A percentile compares a stretch with the other conserved stretches of the same genome.
Evolutionary conservation across 2,797 vertebrate genomes (phyloP).

Genomic region (Sebastes vulpes): DNA sequence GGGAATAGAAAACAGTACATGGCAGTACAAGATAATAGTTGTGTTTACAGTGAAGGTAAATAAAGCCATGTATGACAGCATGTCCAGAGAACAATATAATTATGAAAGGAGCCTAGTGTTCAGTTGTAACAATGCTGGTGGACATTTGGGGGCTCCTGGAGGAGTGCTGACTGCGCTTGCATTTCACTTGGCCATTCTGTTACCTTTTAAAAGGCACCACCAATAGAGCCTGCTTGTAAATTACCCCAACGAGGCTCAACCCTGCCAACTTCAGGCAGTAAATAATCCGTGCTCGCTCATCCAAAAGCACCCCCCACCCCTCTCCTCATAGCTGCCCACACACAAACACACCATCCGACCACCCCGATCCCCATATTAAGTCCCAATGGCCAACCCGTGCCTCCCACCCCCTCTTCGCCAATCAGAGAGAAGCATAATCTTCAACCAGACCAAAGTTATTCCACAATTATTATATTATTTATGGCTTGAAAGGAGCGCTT

Average conservation of each 20-base stretch:
- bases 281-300: constrained; percentile 80
- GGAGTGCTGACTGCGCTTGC: constrained; percentile 72
- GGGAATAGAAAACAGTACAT: background rate
- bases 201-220: constrained; percentile 83
- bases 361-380: constrained; percentile 43
- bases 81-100: constrained; percentile 37
- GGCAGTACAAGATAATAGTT: constrained; percentile 22
- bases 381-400: constrained; percentile 56
- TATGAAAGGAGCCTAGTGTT: constrained; percentile 41
- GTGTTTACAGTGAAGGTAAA: constrained; percentile 26
- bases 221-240: constrained; percentile 82
- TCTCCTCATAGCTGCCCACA: constrained; percentile 35
- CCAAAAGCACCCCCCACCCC: constrained; percentile 61
- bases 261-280: constrained; percentile 83
- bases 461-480: constrained; percentile 79
- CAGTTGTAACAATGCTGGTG: constrained; percentile 37
- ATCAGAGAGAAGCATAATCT: constrained; percentile 74
- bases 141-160: constrained; percentile 57
- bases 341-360: constrained; percentile 66
- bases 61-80: constrained; percentile 1
- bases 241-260: constrained; percentile 78
- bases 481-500: constrained; percentile 65
- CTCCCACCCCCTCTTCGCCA: constrained; percentile 69
- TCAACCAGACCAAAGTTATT: constrained; percentile 70
- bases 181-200: constrained; percentile 80